A percentile compares a stretch with the other conserved stretches of the same genome.
Conservation (phyloP, 2,888 invertebrate species). For the Diadegma fenestrale region DNA sequence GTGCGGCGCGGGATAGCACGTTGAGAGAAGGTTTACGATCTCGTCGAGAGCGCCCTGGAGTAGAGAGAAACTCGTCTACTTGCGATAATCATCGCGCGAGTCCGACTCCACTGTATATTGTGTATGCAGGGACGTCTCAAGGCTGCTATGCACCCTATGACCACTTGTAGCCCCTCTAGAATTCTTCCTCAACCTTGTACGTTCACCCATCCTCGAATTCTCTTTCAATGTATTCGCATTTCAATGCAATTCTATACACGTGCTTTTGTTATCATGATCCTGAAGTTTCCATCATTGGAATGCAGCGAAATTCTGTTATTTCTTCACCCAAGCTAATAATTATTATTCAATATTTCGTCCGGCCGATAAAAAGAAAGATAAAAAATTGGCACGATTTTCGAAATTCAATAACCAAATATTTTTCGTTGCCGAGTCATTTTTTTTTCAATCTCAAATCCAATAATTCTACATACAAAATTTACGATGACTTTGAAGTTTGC, state of each 20-base stretch:
- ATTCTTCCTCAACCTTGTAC: slow-evolving; percentile 1
- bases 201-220: slow-evolving; percentile 6
- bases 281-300: no score
- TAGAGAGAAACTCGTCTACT: slow-evolving; percentile 68
- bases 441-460: no score
- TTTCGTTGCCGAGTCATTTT: no score
- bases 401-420: no score
- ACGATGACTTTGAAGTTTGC: no score
- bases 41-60: slow-evolving; percentile 55
- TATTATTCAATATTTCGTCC: no score
- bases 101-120: slow-evolving; percentile 46
- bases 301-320: no score
- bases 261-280: not conserved
- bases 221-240: not conserved
- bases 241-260: not conserved
- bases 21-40: slow-evolving; percentile 64
- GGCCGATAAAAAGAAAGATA: no score
- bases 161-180: slow-evolving; percentile 30
- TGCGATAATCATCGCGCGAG: slow-evolving; percentile 64
- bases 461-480: not conserved
- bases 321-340: no score
- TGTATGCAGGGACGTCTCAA: slow-evolving; percentile 64
- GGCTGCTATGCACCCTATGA: slow-evolving; percentile 50
- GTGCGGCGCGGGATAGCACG: slow-evolving; percentile 47
- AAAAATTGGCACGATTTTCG: no score